These are phyloP conservation scores for Ellobius talpinus DNA, from an alignment of 2,113 vertebrate genomes.

Conservation along the genomic window DNA sequence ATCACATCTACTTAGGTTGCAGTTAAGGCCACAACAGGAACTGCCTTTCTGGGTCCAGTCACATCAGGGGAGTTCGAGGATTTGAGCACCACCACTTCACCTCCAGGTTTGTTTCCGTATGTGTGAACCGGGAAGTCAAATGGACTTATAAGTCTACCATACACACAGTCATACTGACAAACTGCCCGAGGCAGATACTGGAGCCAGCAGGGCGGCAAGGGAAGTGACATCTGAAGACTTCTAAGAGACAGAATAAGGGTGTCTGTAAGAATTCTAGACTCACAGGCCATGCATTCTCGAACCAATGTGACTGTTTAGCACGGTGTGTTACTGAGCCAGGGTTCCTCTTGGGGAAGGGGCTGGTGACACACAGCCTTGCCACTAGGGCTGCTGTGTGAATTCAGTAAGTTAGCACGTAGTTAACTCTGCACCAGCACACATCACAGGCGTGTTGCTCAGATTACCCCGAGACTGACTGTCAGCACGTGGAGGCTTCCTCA, in stretches of 20 bases:
- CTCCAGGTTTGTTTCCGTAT: background rate
- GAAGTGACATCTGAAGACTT: background rate
- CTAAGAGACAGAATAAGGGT: background rate
- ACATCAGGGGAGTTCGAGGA: background rate
- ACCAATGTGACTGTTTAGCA: background rate
- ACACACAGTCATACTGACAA: background rate
- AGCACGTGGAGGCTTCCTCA: background rate
- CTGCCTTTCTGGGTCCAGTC: background rate
- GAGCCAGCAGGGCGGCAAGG: background rate
- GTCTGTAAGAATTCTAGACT: background rate
- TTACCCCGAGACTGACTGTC: background rate
- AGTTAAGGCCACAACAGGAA: rapidly evolving
- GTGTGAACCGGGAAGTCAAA: background rate
- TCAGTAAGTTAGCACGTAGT: background rate
- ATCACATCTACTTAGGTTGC: too few relatives aligned
- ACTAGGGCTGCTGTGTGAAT: background rate
- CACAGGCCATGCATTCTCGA: background rate
- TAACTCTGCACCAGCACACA: background rate
- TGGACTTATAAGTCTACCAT: background rate
- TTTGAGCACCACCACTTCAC: background rate
- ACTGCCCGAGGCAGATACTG: background rate
- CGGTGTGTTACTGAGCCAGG: background rate
- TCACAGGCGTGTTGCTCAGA: background rate
- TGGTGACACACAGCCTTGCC: background rate
- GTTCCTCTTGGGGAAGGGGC: background rate